Evolutionary conservation across 2,888 invertebrate genomes (phyloP).

Genomic region (Elmis aenea): DNA sequence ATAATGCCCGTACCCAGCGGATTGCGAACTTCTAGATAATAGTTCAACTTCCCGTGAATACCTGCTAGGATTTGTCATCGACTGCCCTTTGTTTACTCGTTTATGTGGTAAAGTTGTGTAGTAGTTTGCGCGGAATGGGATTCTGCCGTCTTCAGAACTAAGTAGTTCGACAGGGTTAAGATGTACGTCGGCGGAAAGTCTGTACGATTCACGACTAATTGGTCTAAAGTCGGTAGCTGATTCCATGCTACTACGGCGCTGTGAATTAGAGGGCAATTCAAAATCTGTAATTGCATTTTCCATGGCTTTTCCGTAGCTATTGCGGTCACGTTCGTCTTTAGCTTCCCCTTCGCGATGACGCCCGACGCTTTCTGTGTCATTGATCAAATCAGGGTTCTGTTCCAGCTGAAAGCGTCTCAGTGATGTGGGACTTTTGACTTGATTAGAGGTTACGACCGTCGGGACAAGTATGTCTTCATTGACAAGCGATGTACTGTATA

Average conservation of each 20-base stretch:
- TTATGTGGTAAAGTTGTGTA: constrained; percentile 77
- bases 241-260: constrained; percentile 33
- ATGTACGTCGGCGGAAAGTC: constrained; percentile 69
- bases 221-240: constrained; percentile 17
- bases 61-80: constrained; percentile 51
- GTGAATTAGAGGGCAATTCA: constrained; percentile 34
- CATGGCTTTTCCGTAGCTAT: constrained; percentile 35
- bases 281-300: constrained; percentile 34
- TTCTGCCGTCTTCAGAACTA: constrained; percentile 67
- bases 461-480: constrained; percentile 35
- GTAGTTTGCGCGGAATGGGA: too few species aligned
- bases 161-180: constrained; percentile 71
- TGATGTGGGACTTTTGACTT: constrained; percentile 54
- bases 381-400: constrained; percentile 75
- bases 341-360: constrained; percentile 44
- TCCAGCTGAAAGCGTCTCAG: constrained; percentile 53
- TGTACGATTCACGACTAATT: constrained; percentile 51
- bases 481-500: constrained; percentile 38
- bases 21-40: constrained; percentile 47
- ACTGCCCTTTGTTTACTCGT: constrained; percentile 51
- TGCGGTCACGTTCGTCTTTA: constrained; percentile 20
- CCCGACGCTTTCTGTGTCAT: constrained; percentile 64
- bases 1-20: constrained; percentile 52
- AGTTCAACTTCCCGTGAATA: constrained; percentile 64
- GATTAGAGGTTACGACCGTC: constrained; percentile 44